Percentiles rank a stretch among this genome's conserved stretches.
These are phyloP conservation scores for Harlomillsia oculata DNA, from an alignment of 1,140 invertebrate genomes.

Conservation along the genomic window DNA sequence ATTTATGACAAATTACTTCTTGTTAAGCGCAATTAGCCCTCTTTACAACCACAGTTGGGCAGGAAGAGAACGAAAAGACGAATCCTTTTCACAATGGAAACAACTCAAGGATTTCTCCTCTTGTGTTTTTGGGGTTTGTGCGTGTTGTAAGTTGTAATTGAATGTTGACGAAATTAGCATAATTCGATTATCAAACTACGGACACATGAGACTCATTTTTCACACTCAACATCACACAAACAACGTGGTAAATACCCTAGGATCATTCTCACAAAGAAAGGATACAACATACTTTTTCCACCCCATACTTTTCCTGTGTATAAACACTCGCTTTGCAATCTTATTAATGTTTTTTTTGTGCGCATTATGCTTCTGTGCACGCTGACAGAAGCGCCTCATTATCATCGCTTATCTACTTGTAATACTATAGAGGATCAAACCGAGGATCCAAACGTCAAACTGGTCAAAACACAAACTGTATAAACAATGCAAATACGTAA, in stretches of 20 bases:
- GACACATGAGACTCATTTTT: constrained; percentile 28
- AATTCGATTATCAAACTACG: constrained; percentile 15
- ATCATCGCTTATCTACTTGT: too few relatives aligned
- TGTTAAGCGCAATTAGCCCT: constrained; percentile 22
- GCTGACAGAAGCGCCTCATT: too few relatives aligned
- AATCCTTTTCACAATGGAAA: neutral
- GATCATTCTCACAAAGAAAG: too few relatives aligned
- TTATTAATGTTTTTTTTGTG: too few relatives aligned
- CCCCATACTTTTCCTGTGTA: too few relatives aligned
- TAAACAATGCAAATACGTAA: too few relatives aligned
- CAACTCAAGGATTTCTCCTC: neutral
- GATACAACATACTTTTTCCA: too few relatives aligned
- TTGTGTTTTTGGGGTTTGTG: neutral
- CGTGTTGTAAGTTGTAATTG: constrained; percentile 6
- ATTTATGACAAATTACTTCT: constrained; percentile 29
- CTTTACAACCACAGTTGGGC: constrained; percentile 3
- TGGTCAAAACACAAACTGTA: too few relatives aligned
- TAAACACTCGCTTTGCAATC: too few relatives aligned
- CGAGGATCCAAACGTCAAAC: too few relatives aligned
- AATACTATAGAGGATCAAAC: too few relatives aligned
- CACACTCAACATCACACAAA: neutral
- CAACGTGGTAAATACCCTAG: neutral
- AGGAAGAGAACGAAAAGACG: neutral
- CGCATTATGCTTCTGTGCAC: too few relatives aligned
- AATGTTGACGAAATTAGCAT: constrained; percentile 31